Percentiles rank a stretch among this genome's conserved stretches.
Conservation (phyloP, 1,140 invertebrate genomes). For the Metaphire vulgaris region DNA sequence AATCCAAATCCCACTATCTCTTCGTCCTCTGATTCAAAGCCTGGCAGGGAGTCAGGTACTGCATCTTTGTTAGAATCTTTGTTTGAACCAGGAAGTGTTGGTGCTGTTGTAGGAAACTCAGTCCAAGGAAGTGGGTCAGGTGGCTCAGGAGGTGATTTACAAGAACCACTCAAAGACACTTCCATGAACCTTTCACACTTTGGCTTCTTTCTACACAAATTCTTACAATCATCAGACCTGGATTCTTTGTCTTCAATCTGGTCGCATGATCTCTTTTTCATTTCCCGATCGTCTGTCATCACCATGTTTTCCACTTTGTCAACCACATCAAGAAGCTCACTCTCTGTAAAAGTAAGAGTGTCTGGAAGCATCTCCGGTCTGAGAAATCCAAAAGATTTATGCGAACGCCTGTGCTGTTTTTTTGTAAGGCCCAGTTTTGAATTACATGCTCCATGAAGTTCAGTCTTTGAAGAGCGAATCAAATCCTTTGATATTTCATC, state of each 20-base stretch:
- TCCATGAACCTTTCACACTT: too few relatives aligned
- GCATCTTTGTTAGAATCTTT: neutral
- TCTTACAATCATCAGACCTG: too few relatives aligned
- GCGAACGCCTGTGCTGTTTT: neutral
- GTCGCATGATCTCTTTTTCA: neutral
- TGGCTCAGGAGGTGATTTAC: too few relatives aligned
- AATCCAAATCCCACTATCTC: neutral
- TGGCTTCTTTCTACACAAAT: too few relatives aligned
- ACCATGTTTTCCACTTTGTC: neutral
- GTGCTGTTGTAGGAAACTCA: neutral
- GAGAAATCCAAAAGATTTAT: neutral
- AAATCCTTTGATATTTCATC: neutral
- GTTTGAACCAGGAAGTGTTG: neutral
- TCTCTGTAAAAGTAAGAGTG: neutral
- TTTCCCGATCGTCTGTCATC: neutral
- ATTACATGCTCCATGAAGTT: neutral
- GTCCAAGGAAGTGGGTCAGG: neutral
- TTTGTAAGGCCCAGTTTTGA: neutral
- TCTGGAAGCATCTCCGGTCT: neutral
- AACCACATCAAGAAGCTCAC: neutral
- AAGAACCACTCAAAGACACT: too few relatives aligned
- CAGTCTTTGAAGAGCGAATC: neutral
- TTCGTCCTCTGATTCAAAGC: neutral
- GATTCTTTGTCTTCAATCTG: neutral
- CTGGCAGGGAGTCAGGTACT: neutral